These are phyloP conservation scores for Drosophila neocordata DNA, from an alignment of 1,140 invertebrate genomes.

Conservation along the genomic window DNA sequence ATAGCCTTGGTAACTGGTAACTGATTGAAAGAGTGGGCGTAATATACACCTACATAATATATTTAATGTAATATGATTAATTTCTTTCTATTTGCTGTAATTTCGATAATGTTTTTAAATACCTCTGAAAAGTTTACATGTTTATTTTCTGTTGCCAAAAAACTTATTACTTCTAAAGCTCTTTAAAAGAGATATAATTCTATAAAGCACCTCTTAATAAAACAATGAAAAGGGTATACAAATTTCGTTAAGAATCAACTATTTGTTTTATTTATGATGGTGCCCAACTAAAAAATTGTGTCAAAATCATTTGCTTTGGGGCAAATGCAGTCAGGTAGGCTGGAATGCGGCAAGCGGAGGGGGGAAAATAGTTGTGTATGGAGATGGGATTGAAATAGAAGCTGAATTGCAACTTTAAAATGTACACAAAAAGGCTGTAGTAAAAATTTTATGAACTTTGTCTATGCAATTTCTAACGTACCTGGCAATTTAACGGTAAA, in stretches of 20 bases:
- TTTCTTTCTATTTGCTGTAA: no score
- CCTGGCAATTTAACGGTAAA: constrained; percentile 78
- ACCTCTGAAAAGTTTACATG: no score
- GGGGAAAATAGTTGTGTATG: background rate
- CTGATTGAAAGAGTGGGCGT: no score
- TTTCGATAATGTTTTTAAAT: no score
- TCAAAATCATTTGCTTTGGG: constrained; percentile 53
- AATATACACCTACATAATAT: no score
- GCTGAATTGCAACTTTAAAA: constrained; percentile 45
- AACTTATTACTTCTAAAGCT: no score
- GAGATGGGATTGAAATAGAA: background rate
- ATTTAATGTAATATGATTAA: no score
- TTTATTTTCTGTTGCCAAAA: no score
- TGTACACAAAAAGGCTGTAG: constrained; percentile 51
- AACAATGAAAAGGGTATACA: background rate
- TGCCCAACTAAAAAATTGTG: constrained; percentile 66
- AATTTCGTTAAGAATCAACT: background rate
- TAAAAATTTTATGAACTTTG: constrained; percentile 57
- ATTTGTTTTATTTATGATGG: constrained; percentile 28
- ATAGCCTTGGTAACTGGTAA: no score
- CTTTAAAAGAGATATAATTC: no score
- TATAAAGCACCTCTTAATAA: no score
- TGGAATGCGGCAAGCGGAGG: background rate
- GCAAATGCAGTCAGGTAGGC: constrained; percentile 41
- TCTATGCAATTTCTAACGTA: constrained; percentile 63